phyloP scores from a whole-genome alignment of 1,140 invertebrate genomes.

The Panulirus ornatus region DNA sequence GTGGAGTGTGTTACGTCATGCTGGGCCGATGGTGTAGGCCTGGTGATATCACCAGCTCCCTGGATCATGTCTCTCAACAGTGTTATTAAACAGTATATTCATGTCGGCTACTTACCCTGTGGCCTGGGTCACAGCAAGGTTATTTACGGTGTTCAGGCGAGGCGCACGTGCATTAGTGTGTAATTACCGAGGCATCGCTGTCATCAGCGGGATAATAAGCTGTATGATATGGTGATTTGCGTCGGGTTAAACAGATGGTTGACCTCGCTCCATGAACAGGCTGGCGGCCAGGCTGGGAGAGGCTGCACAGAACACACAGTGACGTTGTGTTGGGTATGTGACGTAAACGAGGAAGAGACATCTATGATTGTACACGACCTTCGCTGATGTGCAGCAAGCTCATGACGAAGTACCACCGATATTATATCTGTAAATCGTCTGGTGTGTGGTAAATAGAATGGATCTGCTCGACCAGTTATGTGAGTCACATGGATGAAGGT shows the following conservation, averaged over 20 bases:
- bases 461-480: no score
- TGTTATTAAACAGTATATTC: constrained; percentile 2
- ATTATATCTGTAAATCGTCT: no score
- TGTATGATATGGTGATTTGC: constrained; percentile 6
- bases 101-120: neutral
- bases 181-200: neutral
- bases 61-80: neutral
- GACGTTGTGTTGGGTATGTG: neutral
- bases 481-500: no score
- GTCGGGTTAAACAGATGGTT: constrained; percentile 9
- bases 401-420: neutral
- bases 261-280: neutral
- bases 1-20: neutral
- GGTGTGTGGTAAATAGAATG: no score
- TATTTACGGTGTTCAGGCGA: neutral
- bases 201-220: neutral
- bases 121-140: neutral
- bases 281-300: constrained; percentile 3
- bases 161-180: neutral
- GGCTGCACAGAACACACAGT: constrained; percentile 5
- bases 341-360: neutral
- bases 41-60: neutral
- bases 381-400: neutral
- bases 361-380: neutral
- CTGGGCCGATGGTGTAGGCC: neutral